Evolutionary conservation across 2,797 vertebrate genomes (phyloP).

Genomic region (Acanthiza pusilla): DNA sequence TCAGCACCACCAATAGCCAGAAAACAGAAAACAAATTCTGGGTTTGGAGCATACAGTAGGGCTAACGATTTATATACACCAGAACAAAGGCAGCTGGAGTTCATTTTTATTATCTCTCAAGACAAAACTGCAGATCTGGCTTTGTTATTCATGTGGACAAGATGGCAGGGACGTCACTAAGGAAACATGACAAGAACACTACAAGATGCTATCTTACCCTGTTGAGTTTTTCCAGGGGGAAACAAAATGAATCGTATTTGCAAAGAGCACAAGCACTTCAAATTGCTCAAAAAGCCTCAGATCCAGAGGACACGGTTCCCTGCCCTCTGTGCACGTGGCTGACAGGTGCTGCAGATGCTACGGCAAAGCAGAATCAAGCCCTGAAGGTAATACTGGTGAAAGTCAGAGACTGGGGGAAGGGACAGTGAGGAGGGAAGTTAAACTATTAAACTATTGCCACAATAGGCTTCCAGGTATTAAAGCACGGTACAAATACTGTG

Average conservation of each 20-base stretch:
- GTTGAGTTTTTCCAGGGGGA: conserved; percentile 23
- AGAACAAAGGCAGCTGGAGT: conserved; percentile 51
- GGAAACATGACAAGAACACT: neutral
- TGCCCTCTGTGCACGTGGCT: neutral
- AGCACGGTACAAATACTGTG: neutral
- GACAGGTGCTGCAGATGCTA: neutral
- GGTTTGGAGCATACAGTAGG: neutral
- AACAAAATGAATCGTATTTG: neutral
- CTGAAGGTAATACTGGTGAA: neutral
- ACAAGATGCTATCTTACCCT: neutral
- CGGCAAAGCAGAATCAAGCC: neutral
- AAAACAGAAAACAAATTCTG: conserved; percentile 34
- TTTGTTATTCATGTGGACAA: conserved; percentile 46
- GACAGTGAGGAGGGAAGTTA: neutral
- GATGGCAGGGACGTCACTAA: neutral
- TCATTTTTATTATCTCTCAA: conserved; percentile 52
- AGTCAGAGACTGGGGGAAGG: neutral
- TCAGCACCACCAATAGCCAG: conserved; percentile 69
- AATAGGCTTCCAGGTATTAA: neutral
- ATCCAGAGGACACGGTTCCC: accelerated
- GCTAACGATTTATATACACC: conserved; percentile 5
- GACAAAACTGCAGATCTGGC: conserved; percentile 34
- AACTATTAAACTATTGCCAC: neutral
- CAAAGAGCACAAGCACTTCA: neutral
- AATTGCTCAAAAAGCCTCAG: neutral